Evolutionary conservation across 2,797 vertebrate genomes (phyloP).

Genomic region (Euthynnus affinis): DNA sequence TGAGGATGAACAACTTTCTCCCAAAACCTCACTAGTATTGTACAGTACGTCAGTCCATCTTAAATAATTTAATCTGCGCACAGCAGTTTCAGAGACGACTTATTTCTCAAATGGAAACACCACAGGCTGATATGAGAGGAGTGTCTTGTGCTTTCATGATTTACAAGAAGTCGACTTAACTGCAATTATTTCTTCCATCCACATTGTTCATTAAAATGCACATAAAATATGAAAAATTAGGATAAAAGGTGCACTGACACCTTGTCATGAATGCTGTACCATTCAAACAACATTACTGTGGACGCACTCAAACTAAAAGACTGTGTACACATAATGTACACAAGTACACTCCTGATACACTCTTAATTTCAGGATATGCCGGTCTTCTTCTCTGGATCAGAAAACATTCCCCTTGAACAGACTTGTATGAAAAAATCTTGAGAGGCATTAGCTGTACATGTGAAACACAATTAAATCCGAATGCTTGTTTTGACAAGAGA

Average conservation of each 20-base stretch:
- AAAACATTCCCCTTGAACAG: background rate
- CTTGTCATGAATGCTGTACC: background rate
- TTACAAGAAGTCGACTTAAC: conserved; percentile 18
- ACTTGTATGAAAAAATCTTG: conserved; percentile 24
- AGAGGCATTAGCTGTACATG: background rate
- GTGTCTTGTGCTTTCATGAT: conserved; percentile 28
- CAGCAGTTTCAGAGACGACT: conserved; percentile 32
- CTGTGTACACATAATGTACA: background rate
- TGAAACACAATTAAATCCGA: conserved; percentile 24
- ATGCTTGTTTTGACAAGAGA: conserved; percentile 16
- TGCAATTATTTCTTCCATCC: background rate
- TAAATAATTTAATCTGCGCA: conserved; percentile 58
- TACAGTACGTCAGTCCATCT: conserved; percentile 18
- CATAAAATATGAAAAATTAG: background rate
- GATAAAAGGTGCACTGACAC: background rate
- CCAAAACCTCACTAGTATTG: background rate
- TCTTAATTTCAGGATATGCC: background rate
- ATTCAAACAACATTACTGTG: background rate
- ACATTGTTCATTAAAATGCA: background rate
- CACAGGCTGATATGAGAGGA: conserved; percentile 18
- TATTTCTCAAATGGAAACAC: conserved; percentile 36
- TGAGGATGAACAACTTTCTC: conserved; percentile 34
- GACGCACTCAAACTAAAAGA: background rate
- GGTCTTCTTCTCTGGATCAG: background rate
- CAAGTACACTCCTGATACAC: background rate